A percentile compares a stretch with the other conserved stretches of the same genome.
These are phyloP conservation scores for Philaethria dido DNA, from an alignment of 2,888 invertebrate species.

Conservation along the genomic window DNA sequence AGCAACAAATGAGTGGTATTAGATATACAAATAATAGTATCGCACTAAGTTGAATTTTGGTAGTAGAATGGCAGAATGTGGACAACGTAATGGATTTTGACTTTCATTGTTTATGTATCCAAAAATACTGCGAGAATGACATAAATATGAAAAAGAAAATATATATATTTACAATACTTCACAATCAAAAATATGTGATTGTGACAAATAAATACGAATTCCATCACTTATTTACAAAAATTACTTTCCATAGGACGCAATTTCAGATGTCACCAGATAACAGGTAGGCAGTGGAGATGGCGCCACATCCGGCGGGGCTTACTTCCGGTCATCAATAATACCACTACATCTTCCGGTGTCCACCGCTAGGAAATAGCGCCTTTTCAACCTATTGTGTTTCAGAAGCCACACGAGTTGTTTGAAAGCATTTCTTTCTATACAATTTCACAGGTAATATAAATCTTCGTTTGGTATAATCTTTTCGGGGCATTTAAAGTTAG, in stretches of 20 bases:
- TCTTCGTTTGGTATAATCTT: neutral
- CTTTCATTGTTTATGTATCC: too few species aligned
- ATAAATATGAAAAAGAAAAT: too few species aligned
- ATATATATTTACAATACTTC: too few species aligned
- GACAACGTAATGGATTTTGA: too few species aligned
- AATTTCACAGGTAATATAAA: slow-evolving; percentile 10
- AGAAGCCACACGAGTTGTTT: slow-evolving; percentile 28
- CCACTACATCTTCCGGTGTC: slow-evolving; percentile 39
- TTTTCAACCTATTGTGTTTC: slow-evolving; percentile 41
- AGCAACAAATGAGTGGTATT: too few species aligned
- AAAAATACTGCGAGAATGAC: too few species aligned
- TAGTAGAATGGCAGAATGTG: too few species aligned
- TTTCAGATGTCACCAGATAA: neutral
- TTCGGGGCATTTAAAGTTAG: neutral
- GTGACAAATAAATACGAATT: neutral
- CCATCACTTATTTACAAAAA: too few species aligned
- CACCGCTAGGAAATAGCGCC: slow-evolving; percentile 38
- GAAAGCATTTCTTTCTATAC: slow-evolving; percentile 16
- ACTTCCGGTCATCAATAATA: slow-evolving; percentile 47
- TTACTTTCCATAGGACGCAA: too few species aligned
- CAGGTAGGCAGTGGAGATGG: slow-evolving; percentile 34
- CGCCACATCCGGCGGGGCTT: slow-evolving; percentile 37
- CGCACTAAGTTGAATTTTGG: too few species aligned
- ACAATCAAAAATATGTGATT: too few species aligned
- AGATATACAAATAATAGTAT: too few species aligned